A percentile compares a stretch with the other conserved stretches of the same genome.
Evolutionary conservation across 2,113 vertebrate species (phyloP).

Genomic region (Rhegmatorhina hoffmannsi): DNA sequence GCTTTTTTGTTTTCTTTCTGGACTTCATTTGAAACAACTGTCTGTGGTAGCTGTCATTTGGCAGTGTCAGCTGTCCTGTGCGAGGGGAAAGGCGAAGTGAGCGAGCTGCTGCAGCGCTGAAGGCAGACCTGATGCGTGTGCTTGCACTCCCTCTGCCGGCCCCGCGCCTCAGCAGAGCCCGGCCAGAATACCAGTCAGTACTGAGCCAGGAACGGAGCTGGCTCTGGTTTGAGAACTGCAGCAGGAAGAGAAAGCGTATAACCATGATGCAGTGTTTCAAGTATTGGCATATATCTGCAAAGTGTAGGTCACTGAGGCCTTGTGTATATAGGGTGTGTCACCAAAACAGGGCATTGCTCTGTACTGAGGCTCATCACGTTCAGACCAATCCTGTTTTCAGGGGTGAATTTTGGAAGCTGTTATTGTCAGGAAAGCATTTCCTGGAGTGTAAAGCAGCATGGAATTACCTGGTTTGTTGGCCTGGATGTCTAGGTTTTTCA

Average conservation of each 20-base stretch:
- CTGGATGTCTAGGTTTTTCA: not conserved
- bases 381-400: not conserved
- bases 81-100: not conserved
- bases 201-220: not conserved
- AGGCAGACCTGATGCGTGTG: not conserved
- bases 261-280: rapidly evolving
- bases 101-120: not conserved
- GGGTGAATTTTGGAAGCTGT: rapidly evolving
- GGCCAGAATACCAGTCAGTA: not conserved
- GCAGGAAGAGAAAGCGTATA: not conserved
- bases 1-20: not conserved
- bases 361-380: rapidly evolving
- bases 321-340: rapidly evolving
- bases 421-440: not conserved
- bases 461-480: not conserved
- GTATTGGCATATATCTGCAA: not conserved
- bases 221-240: not conserved
- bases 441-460: not conserved
- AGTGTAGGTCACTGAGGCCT: not conserved
- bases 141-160: not conserved
- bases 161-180: not conserved
- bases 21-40: not conserved
- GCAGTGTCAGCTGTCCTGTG: not conserved
- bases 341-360: not conserved
- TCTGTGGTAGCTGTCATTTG: not conserved